Percentiles rank a stretch among this genome's conserved stretches.
These are phyloP conservation scores for Phalacrocorax brasilianus DNA, from an alignment of 2,113 vertebrate species.

Conservation along the genomic window DNA sequence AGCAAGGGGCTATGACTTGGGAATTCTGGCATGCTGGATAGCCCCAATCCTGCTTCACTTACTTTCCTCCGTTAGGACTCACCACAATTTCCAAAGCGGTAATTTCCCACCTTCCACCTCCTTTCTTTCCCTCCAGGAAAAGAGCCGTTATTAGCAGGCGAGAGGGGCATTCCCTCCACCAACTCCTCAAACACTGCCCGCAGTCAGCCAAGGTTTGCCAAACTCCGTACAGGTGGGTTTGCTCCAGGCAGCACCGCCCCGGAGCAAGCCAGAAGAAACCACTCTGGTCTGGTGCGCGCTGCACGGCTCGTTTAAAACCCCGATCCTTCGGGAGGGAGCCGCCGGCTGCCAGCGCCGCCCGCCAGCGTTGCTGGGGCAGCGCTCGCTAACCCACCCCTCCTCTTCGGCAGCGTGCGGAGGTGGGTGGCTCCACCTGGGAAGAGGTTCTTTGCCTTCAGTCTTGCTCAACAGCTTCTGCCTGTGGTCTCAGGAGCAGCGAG, in stretches of 20 bases:
- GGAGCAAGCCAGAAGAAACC: not conserved
- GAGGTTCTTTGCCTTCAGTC: not conserved
- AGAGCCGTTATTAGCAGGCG: not conserved
- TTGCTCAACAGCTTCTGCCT: not conserved
- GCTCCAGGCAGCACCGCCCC: not conserved
- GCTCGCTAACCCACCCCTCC: not conserved
- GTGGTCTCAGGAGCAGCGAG: not conserved
- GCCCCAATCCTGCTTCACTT: not conserved
- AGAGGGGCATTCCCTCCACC: not conserved
- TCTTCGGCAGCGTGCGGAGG: not conserved
- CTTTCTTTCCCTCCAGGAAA: not conserved
- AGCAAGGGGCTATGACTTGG: not conserved
- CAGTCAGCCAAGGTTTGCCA: fast-evolving
- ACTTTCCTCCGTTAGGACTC: not conserved
- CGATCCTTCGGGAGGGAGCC: not conserved
- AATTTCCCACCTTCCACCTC: not conserved
- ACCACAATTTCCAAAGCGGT: not conserved
- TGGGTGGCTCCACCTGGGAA: not conserved
- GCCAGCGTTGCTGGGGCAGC: not conserved
- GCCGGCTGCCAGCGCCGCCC: not conserved
- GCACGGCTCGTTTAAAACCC: not conserved
- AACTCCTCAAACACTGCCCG: fast-evolving
- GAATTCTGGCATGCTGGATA: fast-evolving
- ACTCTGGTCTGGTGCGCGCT: not conserved
- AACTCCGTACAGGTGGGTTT: fast-evolving